Base-by-base conservation (phyloP, 2,797 vertebrate species). In the Anas bernieri region DNA sequence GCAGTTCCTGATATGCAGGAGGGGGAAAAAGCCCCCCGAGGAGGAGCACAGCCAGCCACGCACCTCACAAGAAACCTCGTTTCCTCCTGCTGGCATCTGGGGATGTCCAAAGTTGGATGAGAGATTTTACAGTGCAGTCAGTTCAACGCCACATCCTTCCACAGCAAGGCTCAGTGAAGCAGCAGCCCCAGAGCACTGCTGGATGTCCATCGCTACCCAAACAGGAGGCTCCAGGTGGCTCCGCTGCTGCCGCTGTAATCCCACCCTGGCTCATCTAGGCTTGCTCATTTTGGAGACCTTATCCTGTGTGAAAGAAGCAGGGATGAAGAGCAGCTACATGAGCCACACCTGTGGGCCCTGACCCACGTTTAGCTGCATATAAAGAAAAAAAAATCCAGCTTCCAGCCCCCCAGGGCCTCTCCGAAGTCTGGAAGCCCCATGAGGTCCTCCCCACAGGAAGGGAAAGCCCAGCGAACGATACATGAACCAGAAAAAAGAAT, bases 31-130 rank as follows among this genome's bases (percentile, higher is more conserved):
- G 16, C 28, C 52, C 30, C 18, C 55, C 31, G 59, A 86, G 18
- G 43, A 41, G 0, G 1, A 31, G 43, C 30, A 4, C 25, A 80
- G 67, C 52, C 31, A 14, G 37, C 22, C 2, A 0, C 3, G 37
- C 89, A 43, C 70, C 12, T n/a, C 63, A 89, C 0, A 22, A 74
- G 64, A 81, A 61, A 93, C 94, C 92, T 14, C 2, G 45, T 52
- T 17, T 56, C 96, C 83, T 76, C 70, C 39, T 39, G 39, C 39
- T 39, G 39, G 89, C 94, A 89, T 91, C 52, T 80, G 37, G 86
- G 78, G 81, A 80, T 79, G 83, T 82, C 95, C 93, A 96, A 92
- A 95, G 92, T 90, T 17, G 81, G 76, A 64, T 91, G 95, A 94
- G 91, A 86, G 91, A 91, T 96, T 92, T 88, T 68, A 79, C 86